Conservation (phyloP, 1,140 invertebrate genomes). For the Steinernema khuongi region DNA sequence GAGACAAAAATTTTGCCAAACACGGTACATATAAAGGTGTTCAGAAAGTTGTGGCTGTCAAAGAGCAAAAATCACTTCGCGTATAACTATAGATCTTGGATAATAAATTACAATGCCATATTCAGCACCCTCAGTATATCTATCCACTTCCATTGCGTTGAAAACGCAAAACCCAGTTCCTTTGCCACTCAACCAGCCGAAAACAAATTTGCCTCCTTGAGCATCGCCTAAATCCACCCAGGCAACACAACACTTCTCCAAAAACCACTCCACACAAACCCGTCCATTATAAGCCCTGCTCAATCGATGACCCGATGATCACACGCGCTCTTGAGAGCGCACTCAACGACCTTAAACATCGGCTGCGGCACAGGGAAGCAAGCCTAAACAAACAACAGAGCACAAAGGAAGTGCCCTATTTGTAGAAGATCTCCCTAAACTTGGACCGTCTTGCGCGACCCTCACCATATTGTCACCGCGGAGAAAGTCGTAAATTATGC, state of each 20-base stretch:
- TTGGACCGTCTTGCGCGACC: background rate
- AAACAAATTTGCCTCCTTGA: background rate
- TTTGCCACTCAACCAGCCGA: no score
- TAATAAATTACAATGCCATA: no score
- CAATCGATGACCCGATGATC: constrained; percentile 11
- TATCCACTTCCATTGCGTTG: no score
- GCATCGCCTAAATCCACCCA: background rate
- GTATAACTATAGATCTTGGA: no score
- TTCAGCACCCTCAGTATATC: no score
- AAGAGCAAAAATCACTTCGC: no score
- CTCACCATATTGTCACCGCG: background rate
- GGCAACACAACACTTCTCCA: background rate
- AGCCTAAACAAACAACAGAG: background rate
- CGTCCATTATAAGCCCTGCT: background rate
- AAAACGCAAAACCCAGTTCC: no score
- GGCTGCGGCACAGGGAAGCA: background rate
- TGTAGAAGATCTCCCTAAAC: background rate
- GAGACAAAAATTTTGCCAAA: no score
- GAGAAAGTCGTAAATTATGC: constrained; percentile 13
- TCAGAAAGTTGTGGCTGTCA: no score
- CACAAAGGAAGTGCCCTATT: background rate
- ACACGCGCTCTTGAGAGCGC: background rate
- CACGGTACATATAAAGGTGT: no score
- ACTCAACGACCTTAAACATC: background rate
- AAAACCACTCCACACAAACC: no score